Base-by-base conservation (phyloP, 2,797 vertebrate genomes). In the Pelobates cultripes region DNA sequence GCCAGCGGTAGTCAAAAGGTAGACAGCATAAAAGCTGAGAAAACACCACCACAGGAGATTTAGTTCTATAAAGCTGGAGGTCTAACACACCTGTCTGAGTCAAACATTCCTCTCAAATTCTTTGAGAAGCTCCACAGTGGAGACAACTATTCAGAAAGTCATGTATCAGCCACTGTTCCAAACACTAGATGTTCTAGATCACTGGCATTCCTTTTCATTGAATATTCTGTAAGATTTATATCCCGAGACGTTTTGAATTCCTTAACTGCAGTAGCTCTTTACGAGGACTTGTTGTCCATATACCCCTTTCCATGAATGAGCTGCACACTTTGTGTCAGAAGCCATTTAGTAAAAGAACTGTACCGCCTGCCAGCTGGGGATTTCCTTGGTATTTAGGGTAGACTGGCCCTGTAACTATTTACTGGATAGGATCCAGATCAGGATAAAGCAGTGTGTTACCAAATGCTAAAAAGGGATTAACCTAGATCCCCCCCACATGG, bases 381-480 rank as follows among this genome's bases (percentile, higher is more conserved):
- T 84, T 84, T 84, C 73, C 77, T 72, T 70, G 82, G 67, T 79
- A 84, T 79, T 79, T 61, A 45, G 72, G 76, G 43, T 75, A 44
- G 71, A 79, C 77, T 75, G 42, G 82, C 69, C 67, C 14, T 75
- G 67, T 73, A 75, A 70, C 72, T 45, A 75, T 70, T 75, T 9
- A 40, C 67, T 84, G 82, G 82, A 78, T 43, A 60, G 17, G 43
- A 71, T 75, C 82, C 82, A 79, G 67, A 57, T 5, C 7, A 60
- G 73, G 72, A 79, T 79, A 84, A 79, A 75, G 72, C 77, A 70
- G 71, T 42, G 64, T 66, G 77, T 71, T 84, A 79, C 77, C 72
- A 79, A 84, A 84, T 79, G 64, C 77, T 84, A 79, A 84, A 70
- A 64, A 70, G 45, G 72, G 82, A 84, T 84, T 79, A 84, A 84